Percentiles rank a stretch among this genome's conserved stretches.
phyloP scores from a whole-genome alignment of 2,797 vertebrate genomes.

The Thamnophis elegans region DNA sequence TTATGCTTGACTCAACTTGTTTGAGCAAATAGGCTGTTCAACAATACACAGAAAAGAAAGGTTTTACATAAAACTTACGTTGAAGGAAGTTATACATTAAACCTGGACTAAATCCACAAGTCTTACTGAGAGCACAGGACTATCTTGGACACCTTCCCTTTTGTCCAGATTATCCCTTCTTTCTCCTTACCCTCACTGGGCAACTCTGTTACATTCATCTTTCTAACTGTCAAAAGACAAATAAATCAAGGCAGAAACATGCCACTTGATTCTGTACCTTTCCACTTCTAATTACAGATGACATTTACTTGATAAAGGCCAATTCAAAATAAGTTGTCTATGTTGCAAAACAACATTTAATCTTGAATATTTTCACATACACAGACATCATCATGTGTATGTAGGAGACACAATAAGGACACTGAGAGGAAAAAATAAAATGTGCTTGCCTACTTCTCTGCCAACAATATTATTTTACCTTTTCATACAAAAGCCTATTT shows the following conservation, averaged over 20 bases:
- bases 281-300: neutral
- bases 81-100: neutral
- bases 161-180: neutral
- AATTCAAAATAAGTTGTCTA: fast-evolving
- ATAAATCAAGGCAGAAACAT: neutral
- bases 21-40: neutral
- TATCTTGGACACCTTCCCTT: neutral
- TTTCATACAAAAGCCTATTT: neutral
- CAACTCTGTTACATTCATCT: neutral
- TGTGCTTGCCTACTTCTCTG: neutral
- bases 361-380: neutral
- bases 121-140: neutral
- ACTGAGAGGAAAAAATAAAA: neutral
- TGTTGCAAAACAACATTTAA: neutral
- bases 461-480: neutral
- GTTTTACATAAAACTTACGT: neutral
- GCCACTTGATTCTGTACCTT: neutral
- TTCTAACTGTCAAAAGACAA: neutral
- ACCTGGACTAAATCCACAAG: neutral
- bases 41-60: neutral
- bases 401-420: neutral
- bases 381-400: neutral
- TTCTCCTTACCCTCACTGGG: neutral
- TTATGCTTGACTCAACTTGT: neutral
- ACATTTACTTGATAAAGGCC: fast-evolving